phyloP scores from a whole-genome alignment of 2,113 vertebrate species.

The Rhombomys opimus region DNA sequence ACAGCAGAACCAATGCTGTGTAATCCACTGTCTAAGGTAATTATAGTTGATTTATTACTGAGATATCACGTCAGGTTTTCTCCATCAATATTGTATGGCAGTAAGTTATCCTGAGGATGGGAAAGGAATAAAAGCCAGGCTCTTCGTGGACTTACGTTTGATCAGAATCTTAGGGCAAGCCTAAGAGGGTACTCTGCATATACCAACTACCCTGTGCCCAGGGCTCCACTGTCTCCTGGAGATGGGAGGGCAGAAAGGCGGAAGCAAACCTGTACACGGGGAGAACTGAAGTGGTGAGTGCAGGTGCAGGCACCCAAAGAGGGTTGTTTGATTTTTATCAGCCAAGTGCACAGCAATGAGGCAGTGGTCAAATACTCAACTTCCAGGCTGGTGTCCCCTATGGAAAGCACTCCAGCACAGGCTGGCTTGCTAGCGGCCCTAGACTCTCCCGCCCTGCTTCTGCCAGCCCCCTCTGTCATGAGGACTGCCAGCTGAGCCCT shows the following conservation, averaged over 20 bases:
- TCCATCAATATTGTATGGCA: neutral
- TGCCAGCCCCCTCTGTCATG: neutral
- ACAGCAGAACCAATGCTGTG: neutral
- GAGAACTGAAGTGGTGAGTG: neutral
- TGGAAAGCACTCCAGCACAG: neutral
- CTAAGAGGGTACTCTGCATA: neutral
- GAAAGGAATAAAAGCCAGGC: neutral
- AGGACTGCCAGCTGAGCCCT: neutral
- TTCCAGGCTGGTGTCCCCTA: no score
- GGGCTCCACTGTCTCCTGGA: neutral
- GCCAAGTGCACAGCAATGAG: neutral
- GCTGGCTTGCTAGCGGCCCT: neutral
- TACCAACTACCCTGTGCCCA: neutral
- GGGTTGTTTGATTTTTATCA: neutral
- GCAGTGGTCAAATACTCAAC: neutral
- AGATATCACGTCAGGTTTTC: neutral
- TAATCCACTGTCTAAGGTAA: neutral
- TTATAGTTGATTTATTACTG: neutral
- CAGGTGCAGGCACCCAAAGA: neutral
- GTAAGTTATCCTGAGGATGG: neutral
- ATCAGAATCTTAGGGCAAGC: neutral
- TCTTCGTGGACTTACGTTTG: neutral
- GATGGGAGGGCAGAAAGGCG: neutral
- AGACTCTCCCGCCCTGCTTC: neutral
- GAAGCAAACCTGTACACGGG: neutral